phyloP scores from a whole-genome alignment of 2,113 vertebrate genomes.

The Calypte anna region DNA sequence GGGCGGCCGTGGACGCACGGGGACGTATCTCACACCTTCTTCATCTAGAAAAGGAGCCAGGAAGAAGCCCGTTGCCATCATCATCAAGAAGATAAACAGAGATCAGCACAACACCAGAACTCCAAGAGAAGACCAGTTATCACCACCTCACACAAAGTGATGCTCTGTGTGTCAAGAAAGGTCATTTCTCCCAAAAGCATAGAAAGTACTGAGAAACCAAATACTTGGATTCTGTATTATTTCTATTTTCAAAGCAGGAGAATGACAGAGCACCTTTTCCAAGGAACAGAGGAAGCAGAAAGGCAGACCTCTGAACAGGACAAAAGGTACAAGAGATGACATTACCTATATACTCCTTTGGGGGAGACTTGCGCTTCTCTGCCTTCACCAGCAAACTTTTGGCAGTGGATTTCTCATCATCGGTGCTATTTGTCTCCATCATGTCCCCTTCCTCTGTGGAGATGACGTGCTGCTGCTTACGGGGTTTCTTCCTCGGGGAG shows the following conservation, averaged over 20 bases:
- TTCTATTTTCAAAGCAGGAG: neutral
- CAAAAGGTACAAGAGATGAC: neutral
- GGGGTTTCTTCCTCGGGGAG: constrained; percentile 95
- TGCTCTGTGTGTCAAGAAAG: neutral
- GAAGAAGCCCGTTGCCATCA: neutral
- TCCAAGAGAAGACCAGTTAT: neutral
- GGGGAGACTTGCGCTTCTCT: constrained; percentile 93
- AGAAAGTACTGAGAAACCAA: neutral
- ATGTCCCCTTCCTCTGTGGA: constrained; percentile 98
- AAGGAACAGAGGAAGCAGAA: neutral
- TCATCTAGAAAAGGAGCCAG: constrained; percentile 82
- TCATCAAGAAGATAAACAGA: neutral
- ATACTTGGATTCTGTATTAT: neutral
- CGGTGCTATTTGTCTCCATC: constrained; percentile 98
- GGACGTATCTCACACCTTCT: constrained; percentile 96
- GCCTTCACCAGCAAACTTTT: constrained; percentile 86
- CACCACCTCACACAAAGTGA: neutral
- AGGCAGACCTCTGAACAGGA: neutral
- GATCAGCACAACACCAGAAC: neutral
- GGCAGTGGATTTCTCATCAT: constrained; percentile 90
- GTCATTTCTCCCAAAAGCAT: neutral
- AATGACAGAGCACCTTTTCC: neutral
- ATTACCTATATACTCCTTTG: constrained; percentile 95
- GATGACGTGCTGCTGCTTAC: constrained; percentile 97
- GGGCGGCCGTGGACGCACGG: constrained; percentile 89